Percentiles rank a stretch among this genome's conserved stretches.
phyloP scores from a whole-genome alignment of 1,140 invertebrate genomes.

The Asobara japonica region DNA sequence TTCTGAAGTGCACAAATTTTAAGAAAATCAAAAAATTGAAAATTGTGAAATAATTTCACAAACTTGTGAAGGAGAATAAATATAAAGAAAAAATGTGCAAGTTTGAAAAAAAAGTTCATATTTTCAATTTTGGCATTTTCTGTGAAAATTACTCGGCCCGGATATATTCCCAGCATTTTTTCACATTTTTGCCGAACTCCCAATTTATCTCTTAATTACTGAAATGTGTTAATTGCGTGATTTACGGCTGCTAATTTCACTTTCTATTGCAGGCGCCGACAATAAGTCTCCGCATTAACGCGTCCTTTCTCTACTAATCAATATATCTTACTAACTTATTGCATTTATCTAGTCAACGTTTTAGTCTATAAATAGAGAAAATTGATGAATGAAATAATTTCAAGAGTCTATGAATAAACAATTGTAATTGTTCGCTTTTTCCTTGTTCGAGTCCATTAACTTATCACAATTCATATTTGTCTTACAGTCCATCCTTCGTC shows the following conservation, averaged over 20 bases:
- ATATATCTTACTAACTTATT: slow-evolving; percentile 54
- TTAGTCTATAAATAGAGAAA: slow-evolving; percentile 1
- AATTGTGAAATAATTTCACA: too few species aligned
- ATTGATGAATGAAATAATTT: background rate
- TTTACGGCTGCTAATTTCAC: slow-evolving; percentile 58
- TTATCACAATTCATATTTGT: background rate
- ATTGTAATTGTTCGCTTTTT: slow-evolving; percentile 10
- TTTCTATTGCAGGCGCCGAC: slow-evolving; percentile 70
- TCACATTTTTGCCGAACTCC: too few species aligned
- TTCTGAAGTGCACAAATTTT: too few species aligned
- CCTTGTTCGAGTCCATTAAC: background rate
- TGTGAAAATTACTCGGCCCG: background rate
- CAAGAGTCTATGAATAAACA: background rate
- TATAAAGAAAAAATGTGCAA: too few species aligned
- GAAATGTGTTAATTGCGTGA: slow-evolving; percentile 14
- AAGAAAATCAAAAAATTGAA: too few species aligned
- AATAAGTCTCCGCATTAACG: slow-evolving; percentile 68
- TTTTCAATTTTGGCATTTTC: too few species aligned
- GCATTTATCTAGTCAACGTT: slow-evolving; percentile 50
- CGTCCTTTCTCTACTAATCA: slow-evolving; percentile 63
- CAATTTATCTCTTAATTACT: background rate
- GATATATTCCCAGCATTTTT: background rate
- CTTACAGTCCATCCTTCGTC: background rate
- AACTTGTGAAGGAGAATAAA: too few species aligned
- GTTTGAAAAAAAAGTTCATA: too few species aligned